Conservation (phyloP, 2,113 vertebrate genomes). For the Daboia siamensis region DNA sequence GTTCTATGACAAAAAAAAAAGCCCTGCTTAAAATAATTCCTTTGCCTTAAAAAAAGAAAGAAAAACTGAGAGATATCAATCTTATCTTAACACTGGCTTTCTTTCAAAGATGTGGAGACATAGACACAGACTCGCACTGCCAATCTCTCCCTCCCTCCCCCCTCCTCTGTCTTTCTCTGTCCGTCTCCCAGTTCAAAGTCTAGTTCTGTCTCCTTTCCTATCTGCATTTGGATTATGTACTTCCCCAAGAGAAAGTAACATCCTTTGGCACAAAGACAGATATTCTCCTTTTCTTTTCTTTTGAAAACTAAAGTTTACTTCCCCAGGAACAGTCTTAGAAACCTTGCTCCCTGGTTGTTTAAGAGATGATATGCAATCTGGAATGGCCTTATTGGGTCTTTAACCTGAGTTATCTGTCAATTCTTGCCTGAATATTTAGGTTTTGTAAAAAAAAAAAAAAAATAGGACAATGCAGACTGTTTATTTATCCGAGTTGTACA, state of each 20-base stretch:
- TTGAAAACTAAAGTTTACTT: neutral
- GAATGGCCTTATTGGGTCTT: neutral
- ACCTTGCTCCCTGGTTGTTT: neutral
- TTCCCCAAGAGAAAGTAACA: constrained; percentile 5
- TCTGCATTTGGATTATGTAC: neutral
- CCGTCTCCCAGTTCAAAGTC: neutral
- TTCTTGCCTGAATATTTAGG: neutral
- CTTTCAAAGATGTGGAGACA: neutral
- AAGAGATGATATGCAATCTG: neutral
- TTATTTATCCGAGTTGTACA: neutral
- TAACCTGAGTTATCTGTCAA: no score
- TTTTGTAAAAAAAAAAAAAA: neutral
- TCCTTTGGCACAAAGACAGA: neutral
- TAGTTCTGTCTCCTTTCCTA: neutral
- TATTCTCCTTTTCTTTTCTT: neutral
- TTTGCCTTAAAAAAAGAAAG: neutral
- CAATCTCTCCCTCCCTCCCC: neutral
- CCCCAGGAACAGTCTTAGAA: neutral
- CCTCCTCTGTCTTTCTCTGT: no score
- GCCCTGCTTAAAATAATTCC: neutral
- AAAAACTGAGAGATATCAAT: neutral
- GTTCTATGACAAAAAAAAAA: no score
- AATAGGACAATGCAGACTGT: neutral
- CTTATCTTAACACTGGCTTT: neutral
- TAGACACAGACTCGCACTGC: neutral